Evolutionary conservation across 2,797 vertebrate genomes (phyloP).

Genomic region (Salmo trutta): DNA sequence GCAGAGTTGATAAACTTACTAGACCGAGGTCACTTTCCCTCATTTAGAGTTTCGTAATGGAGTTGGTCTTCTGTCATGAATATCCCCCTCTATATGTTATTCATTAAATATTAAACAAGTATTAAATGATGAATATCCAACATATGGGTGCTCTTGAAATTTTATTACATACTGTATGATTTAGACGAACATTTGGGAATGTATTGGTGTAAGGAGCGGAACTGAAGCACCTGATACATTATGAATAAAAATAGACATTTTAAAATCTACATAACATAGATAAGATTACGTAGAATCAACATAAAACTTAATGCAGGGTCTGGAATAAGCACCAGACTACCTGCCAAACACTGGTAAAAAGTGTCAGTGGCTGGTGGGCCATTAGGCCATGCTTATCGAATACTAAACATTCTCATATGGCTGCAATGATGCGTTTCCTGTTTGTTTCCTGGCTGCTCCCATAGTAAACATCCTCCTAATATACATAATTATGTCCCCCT

Average conservation of each 20-base stretch:
- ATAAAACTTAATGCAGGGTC: not conserved
- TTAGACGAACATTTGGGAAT: not conserved
- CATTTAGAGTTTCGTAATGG: not conserved
- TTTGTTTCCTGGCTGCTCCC: slow-evolving; percentile 46
- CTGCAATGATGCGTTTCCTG: slow-evolving; percentile 14
- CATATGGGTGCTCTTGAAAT: not conserved
- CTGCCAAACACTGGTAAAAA: not conserved
- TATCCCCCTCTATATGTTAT: not conserved
- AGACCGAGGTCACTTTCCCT: not conserved
- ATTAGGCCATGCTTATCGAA: slow-evolving; percentile 10
- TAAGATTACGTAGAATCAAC: not conserved
- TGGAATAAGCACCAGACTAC: not conserved
- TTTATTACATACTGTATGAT: not conserved
- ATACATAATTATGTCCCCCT: slow-evolving; percentile 63
- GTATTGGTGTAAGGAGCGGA: not conserved
- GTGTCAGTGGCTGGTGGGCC: not conserved
- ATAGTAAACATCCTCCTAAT: slow-evolving; percentile 59
- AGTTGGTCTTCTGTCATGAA: not conserved
- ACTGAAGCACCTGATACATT: not conserved
- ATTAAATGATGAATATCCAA: not conserved
- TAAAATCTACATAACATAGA: not conserved
- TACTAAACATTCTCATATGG: slow-evolving; percentile 13
- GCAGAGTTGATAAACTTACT: not conserved
- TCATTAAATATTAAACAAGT: not conserved
- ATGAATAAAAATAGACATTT: not conserved